Evolutionary conservation across 2,888 invertebrate genomes (phyloP).

Genomic region (Morpho deidamia): DNA sequence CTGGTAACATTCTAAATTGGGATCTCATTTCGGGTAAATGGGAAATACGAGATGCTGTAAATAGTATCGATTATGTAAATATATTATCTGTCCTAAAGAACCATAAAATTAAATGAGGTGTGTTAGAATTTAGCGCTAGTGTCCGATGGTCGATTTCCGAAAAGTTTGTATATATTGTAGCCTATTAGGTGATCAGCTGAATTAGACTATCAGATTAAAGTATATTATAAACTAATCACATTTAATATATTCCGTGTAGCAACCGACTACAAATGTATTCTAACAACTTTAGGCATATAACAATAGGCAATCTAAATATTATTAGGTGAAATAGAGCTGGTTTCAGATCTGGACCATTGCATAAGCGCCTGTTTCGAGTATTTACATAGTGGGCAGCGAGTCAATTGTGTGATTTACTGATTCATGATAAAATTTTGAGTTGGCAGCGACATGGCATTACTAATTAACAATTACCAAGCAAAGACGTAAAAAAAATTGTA

Average conservation of each 20-base stretch:
- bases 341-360: constrained; percentile 55
- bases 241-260: no score
- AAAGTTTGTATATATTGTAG: no score
- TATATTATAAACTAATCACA: no score
- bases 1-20: constrained; percentile 65
- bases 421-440: constrained; percentile 47
- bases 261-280: no score
- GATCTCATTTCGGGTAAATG: constrained; percentile 44
- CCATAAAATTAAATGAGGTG: no score
- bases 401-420: constrained; percentile 39
- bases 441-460: constrained; percentile 47
- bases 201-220: no score
- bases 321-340: constrained; percentile 24
- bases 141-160: no score
- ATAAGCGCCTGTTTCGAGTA: constrained; percentile 52
- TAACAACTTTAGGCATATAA: constrained; percentile 7
- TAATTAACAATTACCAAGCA: constrained; percentile 50
- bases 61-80: constrained; percentile 14
- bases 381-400: constrained; percentile 37
- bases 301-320: constrained; percentile 24
- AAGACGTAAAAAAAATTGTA: background rate
- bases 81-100: background rate
- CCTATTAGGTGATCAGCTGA: no score
- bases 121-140: no score
- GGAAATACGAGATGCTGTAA: constrained; percentile 46